Evolutionary conservation across 2,113 vertebrate species (phyloP).

Genomic region (Myocastor coypus): DNA sequence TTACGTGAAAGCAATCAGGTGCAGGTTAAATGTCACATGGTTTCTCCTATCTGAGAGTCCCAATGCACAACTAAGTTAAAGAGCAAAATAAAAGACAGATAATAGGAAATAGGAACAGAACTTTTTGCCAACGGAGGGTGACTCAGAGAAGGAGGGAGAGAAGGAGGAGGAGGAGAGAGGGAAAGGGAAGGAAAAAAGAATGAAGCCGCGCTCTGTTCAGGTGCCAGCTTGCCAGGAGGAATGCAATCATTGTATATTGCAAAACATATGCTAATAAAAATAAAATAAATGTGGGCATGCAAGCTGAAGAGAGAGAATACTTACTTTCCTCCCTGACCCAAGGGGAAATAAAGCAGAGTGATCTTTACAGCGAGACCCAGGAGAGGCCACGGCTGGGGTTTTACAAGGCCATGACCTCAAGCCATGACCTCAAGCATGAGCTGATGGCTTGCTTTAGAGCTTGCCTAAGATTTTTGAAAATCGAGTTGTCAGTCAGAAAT

Average conservation of each 20-base stretch:
- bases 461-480: neutral
- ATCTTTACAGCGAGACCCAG: neutral
- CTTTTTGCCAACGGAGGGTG: neutral
- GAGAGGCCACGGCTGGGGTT: neutral
- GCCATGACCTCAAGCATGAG: neutral
- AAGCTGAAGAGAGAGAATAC: neutral
- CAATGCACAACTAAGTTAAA: neutral
- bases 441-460: neutral
- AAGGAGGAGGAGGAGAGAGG: no score
- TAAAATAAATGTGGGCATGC: neutral
- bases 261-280: neutral
- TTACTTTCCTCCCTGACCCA: neutral
- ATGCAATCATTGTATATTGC: neutral
- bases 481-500: neutral
- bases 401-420: neutral
- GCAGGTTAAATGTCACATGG: neutral
- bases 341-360: neutral
- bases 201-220: neutral
- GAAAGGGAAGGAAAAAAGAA: neutral
- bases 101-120: neutral
- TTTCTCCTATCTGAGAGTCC: neutral
- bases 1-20: neutral
- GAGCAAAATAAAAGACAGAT: neutral
- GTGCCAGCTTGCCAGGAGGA: neutral
- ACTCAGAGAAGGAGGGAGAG: neutral